Conservation (phyloP, 2,888 invertebrate species). For the Napeogenes sylphis region DNA sequence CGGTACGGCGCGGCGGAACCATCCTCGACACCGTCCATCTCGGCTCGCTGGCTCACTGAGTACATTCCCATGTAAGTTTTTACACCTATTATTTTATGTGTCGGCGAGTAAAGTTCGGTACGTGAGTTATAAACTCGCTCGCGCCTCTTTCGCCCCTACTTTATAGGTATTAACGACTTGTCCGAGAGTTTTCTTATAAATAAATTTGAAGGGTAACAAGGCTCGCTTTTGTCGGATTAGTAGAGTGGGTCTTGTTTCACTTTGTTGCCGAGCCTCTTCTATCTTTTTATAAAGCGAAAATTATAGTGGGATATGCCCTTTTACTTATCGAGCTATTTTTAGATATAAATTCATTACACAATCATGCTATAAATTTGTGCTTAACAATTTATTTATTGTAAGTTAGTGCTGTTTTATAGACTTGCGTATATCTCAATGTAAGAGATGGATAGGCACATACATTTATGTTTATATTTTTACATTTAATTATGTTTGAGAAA, state of each 20-base stretch:
- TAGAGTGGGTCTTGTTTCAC: constrained; percentile 78
- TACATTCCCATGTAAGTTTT: constrained; percentile 78
- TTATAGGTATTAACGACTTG: constrained; percentile 79
- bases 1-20: constrained; percentile 13
- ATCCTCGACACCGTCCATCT: constrained; percentile 62
- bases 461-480: not conserved
- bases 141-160: constrained; percentile 78
- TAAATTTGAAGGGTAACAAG: constrained; percentile 79
- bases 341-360: constrained; percentile 8
- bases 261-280: constrained; percentile 72
- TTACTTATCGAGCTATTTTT: constrained; percentile 13
- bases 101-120: constrained; percentile 78
- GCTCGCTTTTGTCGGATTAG: constrained; percentile 78
- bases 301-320: constrained; percentile 47
- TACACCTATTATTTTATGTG: constrained; percentile 79
- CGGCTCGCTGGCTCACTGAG: constrained; percentile 72
- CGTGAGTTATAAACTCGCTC: constrained; percentile 78
- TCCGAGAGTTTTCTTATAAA: constrained; percentile 79
- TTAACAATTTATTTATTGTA: constrained; percentile 3
- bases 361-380: constrained; percentile 5
- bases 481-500: no score
- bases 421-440: no score
- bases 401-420: no score
- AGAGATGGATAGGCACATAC: not conserved
- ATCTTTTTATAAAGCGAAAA: constrained; percentile 66